phyloP scores from a whole-genome alignment of 2,797 vertebrate genomes.

The Anguilla obscura region DNA sequence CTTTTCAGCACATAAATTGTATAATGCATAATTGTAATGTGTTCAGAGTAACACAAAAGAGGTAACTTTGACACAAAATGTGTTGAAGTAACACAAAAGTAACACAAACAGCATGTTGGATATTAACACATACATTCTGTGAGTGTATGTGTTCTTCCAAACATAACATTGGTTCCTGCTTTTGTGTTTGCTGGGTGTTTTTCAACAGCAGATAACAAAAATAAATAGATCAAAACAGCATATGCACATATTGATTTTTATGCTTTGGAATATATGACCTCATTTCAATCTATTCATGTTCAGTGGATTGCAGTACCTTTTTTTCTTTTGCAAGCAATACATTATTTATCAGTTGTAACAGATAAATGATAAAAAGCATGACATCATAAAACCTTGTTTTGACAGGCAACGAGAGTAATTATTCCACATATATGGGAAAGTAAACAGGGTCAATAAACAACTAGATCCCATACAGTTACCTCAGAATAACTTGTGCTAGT shows the following conservation, averaged over 20 bases:
- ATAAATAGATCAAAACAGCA: conserved; percentile 37
- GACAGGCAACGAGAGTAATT: conserved; percentile 19
- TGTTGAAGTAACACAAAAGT: no score
- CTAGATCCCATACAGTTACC: neutral
- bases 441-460: conserved; percentile 22
- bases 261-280: conserved; percentile 58
- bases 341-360: conserved; percentile 48
- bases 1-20: no score
- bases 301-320: conserved; percentile 30
- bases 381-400: conserved; percentile 40
- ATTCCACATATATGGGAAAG: conserved; percentile 21
- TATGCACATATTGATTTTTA: conserved; percentile 34
- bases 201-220: conserved; percentile 2
- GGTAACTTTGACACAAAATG: no score
- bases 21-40: no score
- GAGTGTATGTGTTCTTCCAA: neutral
- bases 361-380: conserved; percentile 39
- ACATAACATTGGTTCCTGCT: conserved; percentile 56
- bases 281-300: conserved; percentile 69
- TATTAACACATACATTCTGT: no score
- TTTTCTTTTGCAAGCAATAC: conserved; percentile 47
- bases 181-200: conserved; percentile 45
- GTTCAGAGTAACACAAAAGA: no score
- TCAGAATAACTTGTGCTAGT: neutral
- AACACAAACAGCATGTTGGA: no score